Evolutionary conservation across 2,797 vertebrate genomes (phyloP), one percentile per base, ranked within the genome.

Genomic region (Salmo trutta): DNA sequence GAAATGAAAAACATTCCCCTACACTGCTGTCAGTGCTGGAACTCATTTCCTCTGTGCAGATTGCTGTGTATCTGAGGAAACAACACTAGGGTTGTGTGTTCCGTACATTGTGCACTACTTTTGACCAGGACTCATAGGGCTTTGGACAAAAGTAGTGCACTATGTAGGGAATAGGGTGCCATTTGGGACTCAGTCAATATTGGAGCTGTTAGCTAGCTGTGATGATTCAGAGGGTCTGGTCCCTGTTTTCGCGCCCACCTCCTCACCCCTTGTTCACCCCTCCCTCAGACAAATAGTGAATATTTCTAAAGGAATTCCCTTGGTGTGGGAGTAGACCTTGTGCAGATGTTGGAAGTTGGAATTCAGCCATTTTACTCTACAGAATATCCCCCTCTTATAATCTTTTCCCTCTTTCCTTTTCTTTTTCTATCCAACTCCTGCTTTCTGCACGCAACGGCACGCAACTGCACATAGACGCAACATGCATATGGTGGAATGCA

Each of bases 31-130:
- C 73, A 81, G 71, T 77, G 85, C 80, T 75, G 15, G 85, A 91
- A 87, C 88, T 91, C 84, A 92, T 92, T 93, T 93, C 90, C 89
- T 91, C 84, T 85, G 73, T 69, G 12, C 54, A 17, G 10, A 47
- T 79, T 74, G 82, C 31, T 14, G 29, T 17, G 66, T 71, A 85
- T 88, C 83, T 76, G 59, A 75, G 27, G 74, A 71, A 86, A 53
- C 82, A 82, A 83, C 82, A 81, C 16, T 6, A 3, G 29, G 16
- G 59, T 8, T 64, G 7, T 5, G 21, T 21, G 7, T 3, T 62
- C 59, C 8, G 1, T 24, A 24, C 21, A 62, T 19, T 7, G 15
- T 19, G 17, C 16, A 56, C 59, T 12, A 19, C 59, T 12, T 62
- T 24, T 64, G 7, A 64, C 3, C 21, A 12, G 21, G 59, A 64